These are phyloP conservation scores for Dicrurus megarhynchus DNA, from an alignment of 2,113 vertebrate genomes.

Conservation along the genomic window DNA sequence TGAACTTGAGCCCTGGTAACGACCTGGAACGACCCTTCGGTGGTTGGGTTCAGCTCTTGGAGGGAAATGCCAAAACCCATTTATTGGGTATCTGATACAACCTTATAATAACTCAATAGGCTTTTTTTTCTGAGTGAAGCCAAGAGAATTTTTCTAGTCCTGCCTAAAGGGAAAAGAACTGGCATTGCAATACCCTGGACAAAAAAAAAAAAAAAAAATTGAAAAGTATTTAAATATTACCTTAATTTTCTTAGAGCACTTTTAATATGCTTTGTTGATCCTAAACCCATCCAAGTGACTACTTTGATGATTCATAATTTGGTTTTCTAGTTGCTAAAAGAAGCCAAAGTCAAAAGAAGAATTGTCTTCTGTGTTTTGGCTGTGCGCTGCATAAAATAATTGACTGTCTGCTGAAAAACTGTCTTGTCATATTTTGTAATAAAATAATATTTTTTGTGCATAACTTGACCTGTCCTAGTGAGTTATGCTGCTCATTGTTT, in stretches of 20 bases:
- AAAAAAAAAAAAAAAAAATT: not conserved
- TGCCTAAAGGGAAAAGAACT: not conserved
- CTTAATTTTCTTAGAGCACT: not conserved
- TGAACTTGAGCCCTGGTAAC: not conserved
- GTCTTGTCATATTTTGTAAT: constrained; percentile 66
- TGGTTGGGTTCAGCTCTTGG: not conserved
- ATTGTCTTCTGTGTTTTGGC: constrained; percentile 2
- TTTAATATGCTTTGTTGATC: not conserved
- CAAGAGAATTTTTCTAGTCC: not conserved
- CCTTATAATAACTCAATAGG: rapidly evolving
- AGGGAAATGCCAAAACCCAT: not conserved
- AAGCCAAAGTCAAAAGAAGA: constrained; percentile 18
- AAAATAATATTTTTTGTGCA: constrained; percentile 70
- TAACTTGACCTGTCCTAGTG: constrained; percentile 63
- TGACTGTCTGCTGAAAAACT: constrained; percentile 62
- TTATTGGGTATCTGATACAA: rapidly evolving
- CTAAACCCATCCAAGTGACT: not conserved
- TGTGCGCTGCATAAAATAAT: constrained; percentile 55
- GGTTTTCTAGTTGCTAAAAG: not conserved
- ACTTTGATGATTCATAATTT: not conserved
- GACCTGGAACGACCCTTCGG: not conserved
- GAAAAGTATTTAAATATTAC: not conserved
- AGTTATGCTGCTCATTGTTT: constrained; percentile 64
- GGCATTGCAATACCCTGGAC: rapidly evolving
- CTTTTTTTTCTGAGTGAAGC: not conserved